phyloP scores from a whole-genome alignment of 2,113 vertebrate genomes.

The Calyptomena viridis region DNA sequence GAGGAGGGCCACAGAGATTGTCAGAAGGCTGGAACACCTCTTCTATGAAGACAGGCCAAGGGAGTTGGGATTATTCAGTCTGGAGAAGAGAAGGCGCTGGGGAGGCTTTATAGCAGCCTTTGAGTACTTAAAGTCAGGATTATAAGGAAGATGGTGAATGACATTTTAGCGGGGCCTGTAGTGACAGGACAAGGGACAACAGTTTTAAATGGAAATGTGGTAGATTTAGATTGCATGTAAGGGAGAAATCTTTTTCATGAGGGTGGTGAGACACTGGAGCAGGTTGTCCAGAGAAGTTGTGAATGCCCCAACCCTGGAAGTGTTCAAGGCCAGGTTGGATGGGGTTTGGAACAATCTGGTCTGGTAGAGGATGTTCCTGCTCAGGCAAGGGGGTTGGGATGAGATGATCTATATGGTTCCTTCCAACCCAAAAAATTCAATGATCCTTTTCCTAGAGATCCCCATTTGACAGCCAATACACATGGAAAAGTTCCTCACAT shows the following conservation, averaged over 20 bases:
- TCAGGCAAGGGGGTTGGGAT: accelerated
- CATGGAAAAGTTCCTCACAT: accelerated
- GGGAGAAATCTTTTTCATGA: not conserved
- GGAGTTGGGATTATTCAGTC: not conserved
- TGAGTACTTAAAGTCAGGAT: not conserved
- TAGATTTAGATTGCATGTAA: not conserved
- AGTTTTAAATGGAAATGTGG: not conserved
- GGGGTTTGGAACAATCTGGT: not conserved
- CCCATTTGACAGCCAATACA: not conserved
- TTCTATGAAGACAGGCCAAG: not conserved
- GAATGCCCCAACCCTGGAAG: not conserved
- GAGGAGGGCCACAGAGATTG: not conserved
- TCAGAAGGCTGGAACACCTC: not conserved
- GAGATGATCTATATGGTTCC: not conserved
- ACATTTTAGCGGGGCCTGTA: not conserved
- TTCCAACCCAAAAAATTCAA: not conserved
- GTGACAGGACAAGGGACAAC: not conserved
- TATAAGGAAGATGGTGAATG: not conserved
- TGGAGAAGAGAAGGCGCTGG: not conserved
- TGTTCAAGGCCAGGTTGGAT: not conserved
- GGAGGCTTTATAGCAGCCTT: not conserved
- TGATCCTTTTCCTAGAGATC: not conserved
- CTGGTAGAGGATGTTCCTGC: not conserved
- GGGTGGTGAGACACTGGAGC: not conserved
- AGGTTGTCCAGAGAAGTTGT: not conserved